These are phyloP conservation scores for Terrapene triunguis DNA, from an alignment of 2,113 vertebrate genomes.

Conservation along the genomic window DNA sequence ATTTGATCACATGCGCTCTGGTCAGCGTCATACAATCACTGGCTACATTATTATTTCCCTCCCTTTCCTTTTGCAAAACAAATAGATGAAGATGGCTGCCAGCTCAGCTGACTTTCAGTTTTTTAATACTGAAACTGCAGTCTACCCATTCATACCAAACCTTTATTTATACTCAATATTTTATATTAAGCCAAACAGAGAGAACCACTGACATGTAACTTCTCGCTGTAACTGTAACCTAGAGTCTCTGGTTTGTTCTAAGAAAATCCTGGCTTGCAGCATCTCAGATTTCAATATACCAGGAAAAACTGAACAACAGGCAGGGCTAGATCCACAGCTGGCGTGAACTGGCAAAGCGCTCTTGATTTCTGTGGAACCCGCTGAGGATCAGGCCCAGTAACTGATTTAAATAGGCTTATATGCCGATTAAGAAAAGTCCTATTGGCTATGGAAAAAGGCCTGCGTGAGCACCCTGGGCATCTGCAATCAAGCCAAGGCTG, in stretches of 20 bases:
- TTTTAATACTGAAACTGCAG: not conserved
- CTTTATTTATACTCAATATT: not conserved
- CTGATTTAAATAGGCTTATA: not conserved
- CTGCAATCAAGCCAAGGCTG: not conserved
- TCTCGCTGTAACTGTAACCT: not conserved
- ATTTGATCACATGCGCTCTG: not conserved
- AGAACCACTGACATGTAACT: not conserved
- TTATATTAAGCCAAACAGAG: not conserved
- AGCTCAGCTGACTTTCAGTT: not conserved
- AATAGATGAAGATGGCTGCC: not conserved
- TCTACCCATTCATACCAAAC: not conserved
- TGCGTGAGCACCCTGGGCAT: not conserved
- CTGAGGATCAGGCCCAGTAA: not conserved
- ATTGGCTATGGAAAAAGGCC: not conserved
- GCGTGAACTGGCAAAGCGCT: not conserved
- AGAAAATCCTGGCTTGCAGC: not conserved
- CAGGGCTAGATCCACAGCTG: not conserved
- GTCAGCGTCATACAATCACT: accelerated
- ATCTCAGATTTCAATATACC: not conserved
- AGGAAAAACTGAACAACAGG: not conserved
- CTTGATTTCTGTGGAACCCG: not conserved
- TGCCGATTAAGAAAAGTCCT: not conserved
- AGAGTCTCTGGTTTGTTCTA: not conserved
- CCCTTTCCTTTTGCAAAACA: not conserved
- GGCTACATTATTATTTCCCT: not conserved